Evolutionary conservation across 2,113 vertebrate species (phyloP).

Genomic region (Gobiocypris rarus): DNA sequence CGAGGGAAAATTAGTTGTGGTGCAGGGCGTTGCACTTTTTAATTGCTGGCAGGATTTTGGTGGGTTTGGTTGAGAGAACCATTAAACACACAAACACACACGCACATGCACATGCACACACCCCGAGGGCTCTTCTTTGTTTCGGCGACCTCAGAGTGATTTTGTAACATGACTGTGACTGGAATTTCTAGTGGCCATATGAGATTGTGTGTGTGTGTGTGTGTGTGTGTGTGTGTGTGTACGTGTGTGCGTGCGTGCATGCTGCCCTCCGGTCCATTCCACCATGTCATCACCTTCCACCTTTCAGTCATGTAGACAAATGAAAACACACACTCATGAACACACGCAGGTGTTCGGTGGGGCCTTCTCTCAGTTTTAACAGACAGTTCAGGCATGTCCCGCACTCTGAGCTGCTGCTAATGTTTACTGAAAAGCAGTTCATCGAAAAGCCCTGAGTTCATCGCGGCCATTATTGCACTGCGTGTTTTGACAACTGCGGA

Average conservation of each 20-base stretch:
- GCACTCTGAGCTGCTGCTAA: constrained; percentile 33
- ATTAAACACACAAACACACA: constrained; percentile 35
- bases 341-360: constrained; percentile 54
- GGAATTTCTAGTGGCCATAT: constrained; percentile 38
- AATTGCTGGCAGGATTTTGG: constrained; percentile 55
- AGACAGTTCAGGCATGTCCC: constrained; percentile 49
- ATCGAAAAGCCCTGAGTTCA: constrained; percentile 31
- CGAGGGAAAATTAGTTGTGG: constrained; percentile 46
- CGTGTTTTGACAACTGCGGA: constrained; percentile 55
- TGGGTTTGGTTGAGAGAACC: constrained; percentile 33
- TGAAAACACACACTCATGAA: constrained; percentile 41
- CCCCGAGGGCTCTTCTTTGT: constrained; percentile 31
- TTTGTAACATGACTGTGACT: constrained; percentile 57
- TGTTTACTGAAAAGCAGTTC: constrained; percentile 52
- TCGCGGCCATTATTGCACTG: constrained; percentile 38
- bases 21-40: constrained; percentile 53
- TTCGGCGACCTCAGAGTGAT: constrained; percentile 38
- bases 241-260: not conserved
- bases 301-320: constrained; percentile 56
- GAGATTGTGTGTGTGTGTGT: constrained; percentile 2
- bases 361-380: constrained; percentile 27
- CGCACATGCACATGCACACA: not conserved
- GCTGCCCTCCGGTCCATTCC: constrained; percentile 61
- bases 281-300: constrained; percentile 65
- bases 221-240: constrained; percentile 1